Evolutionary conservation across 2,113 vertebrate species (phyloP).

Genomic region (Platichthys flesus): DNA sequence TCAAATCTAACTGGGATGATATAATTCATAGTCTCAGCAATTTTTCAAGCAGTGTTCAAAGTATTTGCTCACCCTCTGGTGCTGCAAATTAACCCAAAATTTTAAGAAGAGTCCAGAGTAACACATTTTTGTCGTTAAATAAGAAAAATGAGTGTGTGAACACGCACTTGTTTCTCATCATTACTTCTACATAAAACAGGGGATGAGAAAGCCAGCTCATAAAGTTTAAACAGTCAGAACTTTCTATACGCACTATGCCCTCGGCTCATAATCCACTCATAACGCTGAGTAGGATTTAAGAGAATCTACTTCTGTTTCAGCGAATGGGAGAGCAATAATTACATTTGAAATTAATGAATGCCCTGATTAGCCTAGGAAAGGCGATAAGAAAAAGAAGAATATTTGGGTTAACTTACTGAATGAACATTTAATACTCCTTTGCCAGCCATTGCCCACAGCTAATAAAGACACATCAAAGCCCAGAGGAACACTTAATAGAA

Average conservation of each 20-base stretch:
- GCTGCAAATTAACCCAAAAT: slow-evolving; percentile 1
- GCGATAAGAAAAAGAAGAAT: slow-evolving; percentile 23
- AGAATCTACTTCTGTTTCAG: slow-evolving; percentile 65
- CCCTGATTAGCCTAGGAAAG: slow-evolving; percentile 57
- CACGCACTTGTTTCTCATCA: slow-evolving; percentile 23
- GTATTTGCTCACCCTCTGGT: neutral
- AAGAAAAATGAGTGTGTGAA: neutral
- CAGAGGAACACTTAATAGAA: slow-evolving; percentile 48
- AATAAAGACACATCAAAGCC: slow-evolving; percentile 66
- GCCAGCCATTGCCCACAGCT: slow-evolving; percentile 52
- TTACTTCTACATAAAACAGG: slow-evolving; percentile 23
- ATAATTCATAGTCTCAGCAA: slow-evolving; percentile 8
- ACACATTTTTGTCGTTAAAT: slow-evolving; percentile 16
- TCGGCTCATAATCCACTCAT: slow-evolving; percentile 66
- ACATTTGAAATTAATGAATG: slow-evolving; percentile 71
- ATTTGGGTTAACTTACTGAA: slow-evolving; percentile 70
- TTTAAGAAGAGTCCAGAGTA: neutral
- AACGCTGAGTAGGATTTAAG: slow-evolving; percentile 71
- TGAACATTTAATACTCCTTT: slow-evolving; percentile 69
- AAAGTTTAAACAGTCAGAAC: slow-evolving; percentile 52
- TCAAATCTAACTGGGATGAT: neutral
- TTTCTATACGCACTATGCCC: slow-evolving; percentile 50
- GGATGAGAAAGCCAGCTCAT: slow-evolving; percentile 26
- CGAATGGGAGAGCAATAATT: slow-evolving; percentile 69
- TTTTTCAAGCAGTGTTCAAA: neutral